Evolutionary conservation across 2,888 invertebrate genomes (phyloP), one percentile per base, ranked within the genome.

Genomic region (Kryphioiulus occultus): DNA sequence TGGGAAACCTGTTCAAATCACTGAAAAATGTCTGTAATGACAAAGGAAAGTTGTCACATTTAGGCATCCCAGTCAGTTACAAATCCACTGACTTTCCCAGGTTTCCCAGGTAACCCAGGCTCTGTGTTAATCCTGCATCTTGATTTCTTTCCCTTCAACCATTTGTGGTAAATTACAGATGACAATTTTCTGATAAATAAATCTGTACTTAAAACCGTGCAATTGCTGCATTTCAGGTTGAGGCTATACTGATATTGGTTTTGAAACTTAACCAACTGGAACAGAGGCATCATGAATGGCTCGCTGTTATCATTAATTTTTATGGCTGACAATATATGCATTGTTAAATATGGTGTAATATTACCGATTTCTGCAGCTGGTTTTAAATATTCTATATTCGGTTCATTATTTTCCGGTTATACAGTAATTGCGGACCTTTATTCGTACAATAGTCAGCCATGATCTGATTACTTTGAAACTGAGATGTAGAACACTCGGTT

Each of bases 391-490:
- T 26, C 68, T 68, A 59, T n/a, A 68, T 68, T 68, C 68, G 2
- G 26, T 68, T 68, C 68, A 68, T 26, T 68, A 68, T 68, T 68
- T 26, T 26, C 5, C 68, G 26, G 26, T 12, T 47, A 26, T n/a
- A n/a, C n/a, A n/a, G n/a, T 68, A 68, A 68, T 68, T 26, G 26
- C n/a, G 26, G 26, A 26, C 68, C 12, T 68, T 39, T 68, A 22
- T 68, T 12, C 26, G n/a, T 12, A 68, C 26, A 68, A 68, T 68
- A n/a, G 68, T 68, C 68, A 68, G 68, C 68, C 68, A 68, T 68
- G 68, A 68, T 68, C 68, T 68, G 68, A 68, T 68, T 68, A 26
- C 68, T 68, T 68, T 68, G 68, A 68, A 68, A 68, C 26, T 26
- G 26, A 68, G 68, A 68, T 68, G 68, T 68, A 26, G 68, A 68